Evolutionary conservation across 2,797 vertebrate genomes (phyloP), one percentile per base, ranked within the genome.

Genomic region (Buphagus erythrorhynchus): DNA sequence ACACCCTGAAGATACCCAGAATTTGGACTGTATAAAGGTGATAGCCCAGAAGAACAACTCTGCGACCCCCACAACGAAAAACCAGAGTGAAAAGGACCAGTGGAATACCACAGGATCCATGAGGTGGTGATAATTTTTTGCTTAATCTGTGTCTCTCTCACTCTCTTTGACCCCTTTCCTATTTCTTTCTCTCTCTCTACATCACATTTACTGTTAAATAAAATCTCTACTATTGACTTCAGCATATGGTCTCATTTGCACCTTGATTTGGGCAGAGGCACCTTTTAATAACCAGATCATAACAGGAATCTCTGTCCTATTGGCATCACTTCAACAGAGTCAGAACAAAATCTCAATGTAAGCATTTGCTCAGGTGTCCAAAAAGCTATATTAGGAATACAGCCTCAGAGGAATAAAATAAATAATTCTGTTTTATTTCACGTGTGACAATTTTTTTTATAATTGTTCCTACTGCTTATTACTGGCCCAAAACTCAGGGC

Each of bases 281-380:
- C 25, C 55, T 54, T 16, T 46, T 54, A 62, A 69, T 25, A 46
- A 40, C 9, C 20, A 17, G 29, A 69, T 46, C 20, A 35, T 29
- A 33, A 6, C 20, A 86, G 55, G 55, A 67, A 68, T 79, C 26
- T 83, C 65, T 75, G 21, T 40, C 22, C 33, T 86, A 4, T 7
- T 82, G 81, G 38, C 21, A 4, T 66, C 68, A 22, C 42, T 86
- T 91, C 87, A 86, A 19, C 65, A 43, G 28, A 43, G 24, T 43
- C 25, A 55, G 58, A 88, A 54, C 29, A 81, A 91, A 86, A 86
- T 58, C 35, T 78, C 54, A 73, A 5, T 22, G 11, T 61, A 80
- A 87, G 59, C 48, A 45, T 88, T 96, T 88, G 71, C 45, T 88
- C 20, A 73, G 49, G 55, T 93, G 55, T 89, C 48, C 52, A 76